Conservation (phyloP, 2,888 invertebrate species). For the Eugnorisma glareosa region DNA sequence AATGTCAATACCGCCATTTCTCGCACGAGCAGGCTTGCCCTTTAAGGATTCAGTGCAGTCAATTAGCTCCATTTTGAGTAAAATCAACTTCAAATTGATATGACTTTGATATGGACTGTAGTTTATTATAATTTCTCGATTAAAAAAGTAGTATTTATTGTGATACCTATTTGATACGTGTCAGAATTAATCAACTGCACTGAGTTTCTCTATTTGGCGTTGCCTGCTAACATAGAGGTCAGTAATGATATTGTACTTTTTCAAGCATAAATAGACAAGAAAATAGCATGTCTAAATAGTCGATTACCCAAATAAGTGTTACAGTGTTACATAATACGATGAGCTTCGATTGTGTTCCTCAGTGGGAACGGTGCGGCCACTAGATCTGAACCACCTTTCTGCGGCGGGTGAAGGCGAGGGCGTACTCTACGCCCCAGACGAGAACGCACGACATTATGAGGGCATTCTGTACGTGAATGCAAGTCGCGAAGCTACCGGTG, state of each 20-base stretch:
- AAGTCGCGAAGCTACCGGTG: slow-evolving; percentile 92
- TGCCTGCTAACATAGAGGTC: slow-evolving; percentile 22
- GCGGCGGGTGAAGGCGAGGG: slow-evolving; percentile 84
- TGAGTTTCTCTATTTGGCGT: slow-evolving; percentile 43
- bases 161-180: slow-evolving; percentile 9
- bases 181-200: slow-evolving; percentile 46
- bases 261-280: slow-evolving; percentile 46
- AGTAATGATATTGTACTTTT: slow-evolving; percentile 48
- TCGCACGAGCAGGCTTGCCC: slow-evolving; percentile 21
- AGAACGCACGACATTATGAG: slow-evolving; percentile 92
- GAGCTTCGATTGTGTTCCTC: slow-evolving; percentile 35
- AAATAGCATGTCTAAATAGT: slow-evolving; percentile 35
- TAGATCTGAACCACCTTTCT: slow-evolving; percentile 88
- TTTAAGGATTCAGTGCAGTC: slow-evolving; percentile 48
- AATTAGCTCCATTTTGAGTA: slow-evolving; percentile 42
- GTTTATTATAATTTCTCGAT: slow-evolving; percentile 24
- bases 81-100: slow-evolving; percentile 54
- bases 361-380: slow-evolving; percentile 47
- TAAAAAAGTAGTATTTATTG: slow-evolving; percentile 12
- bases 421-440: slow-evolving; percentile 93
- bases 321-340: slow-evolving; percentile 29
- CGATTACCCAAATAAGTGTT: slow-evolving; percentile 23
- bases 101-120: slow-evolving; percentile 57
- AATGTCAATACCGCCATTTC: slow-evolving; percentile 37
- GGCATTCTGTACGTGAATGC: slow-evolving; percentile 93